These are phyloP conservation scores for Leuctra nigra DNA, from an alignment of 2,888 invertebrate genomes.

Conservation along the genomic window DNA sequence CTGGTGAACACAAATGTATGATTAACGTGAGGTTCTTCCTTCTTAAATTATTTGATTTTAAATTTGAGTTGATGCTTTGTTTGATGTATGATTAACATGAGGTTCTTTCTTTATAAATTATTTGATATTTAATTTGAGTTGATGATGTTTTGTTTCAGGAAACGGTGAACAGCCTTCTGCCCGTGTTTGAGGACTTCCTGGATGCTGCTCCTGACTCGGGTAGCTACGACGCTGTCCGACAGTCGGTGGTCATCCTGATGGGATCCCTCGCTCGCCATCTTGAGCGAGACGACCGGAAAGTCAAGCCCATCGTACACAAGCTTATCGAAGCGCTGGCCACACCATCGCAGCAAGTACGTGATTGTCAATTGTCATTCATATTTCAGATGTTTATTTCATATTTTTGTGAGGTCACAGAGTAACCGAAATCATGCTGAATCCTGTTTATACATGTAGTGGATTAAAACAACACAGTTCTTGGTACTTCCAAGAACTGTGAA, in stretches of 20 bases:
- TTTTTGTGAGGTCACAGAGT: too few relatives aligned
- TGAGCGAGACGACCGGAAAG: constrained; percentile 79
- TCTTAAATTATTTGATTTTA: too few relatives aligned
- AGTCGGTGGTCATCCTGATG: constrained; percentile 95
- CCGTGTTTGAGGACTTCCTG: constrained; percentile 89
- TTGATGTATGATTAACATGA: too few relatives aligned
- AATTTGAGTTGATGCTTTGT: too few relatives aligned
- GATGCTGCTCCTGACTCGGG: constrained; percentile 88
- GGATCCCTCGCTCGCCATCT: constrained; percentile 95
- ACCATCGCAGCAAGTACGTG: constrained; percentile 81
- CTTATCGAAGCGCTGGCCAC: constrained; percentile 88
- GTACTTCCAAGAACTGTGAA: too few relatives aligned
- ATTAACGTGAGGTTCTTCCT: too few relatives aligned
- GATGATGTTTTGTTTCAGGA: constrained; percentile 40
- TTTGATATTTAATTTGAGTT: too few relatives aligned
- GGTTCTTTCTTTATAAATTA: too few relatives aligned
- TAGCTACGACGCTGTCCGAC: constrained; percentile 85
- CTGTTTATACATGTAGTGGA: constrained; percentile 4
- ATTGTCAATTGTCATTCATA: not conserved
- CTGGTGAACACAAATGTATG: too few relatives aligned
- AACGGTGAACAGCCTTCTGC: constrained; percentile 67
- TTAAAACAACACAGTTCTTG: too few relatives aligned
- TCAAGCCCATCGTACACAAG: constrained; percentile 89
- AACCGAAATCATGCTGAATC: not conserved
- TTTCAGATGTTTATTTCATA: too few relatives aligned